Conservation (phyloP, 2,888 invertebrate species). For the Patella caerulea region DNA sequence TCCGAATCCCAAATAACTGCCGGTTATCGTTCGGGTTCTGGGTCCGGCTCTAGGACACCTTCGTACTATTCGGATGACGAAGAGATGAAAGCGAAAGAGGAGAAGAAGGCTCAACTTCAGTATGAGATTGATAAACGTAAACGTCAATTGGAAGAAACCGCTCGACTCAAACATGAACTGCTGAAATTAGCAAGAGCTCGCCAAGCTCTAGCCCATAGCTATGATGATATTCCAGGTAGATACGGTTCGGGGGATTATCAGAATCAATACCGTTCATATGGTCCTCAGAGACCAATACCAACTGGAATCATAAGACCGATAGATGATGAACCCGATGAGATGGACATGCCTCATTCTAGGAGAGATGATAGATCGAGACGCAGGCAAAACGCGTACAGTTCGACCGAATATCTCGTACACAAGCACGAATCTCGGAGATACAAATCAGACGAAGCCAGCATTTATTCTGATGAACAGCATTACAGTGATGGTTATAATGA, state of each 20-base stretch:
- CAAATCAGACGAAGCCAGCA: slow-evolving; percentile 46
- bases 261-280: background rate
- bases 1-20: slow-evolving; percentile 43
- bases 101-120: slow-evolving; percentile 76
- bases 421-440: slow-evolving; percentile 58
- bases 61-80: slow-evolving; percentile 70
- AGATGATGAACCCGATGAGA: slow-evolving; percentile 56
- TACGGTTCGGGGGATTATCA: slow-evolving; percentile 29
- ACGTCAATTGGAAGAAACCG: slow-evolving; percentile 76
- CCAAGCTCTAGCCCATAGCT: slow-evolving; percentile 60
- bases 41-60: slow-evolving; percentile 34
- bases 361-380: background rate
- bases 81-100: slow-evolving; percentile 75
- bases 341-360: background rate
- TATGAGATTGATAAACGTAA: slow-evolving; percentile 78
- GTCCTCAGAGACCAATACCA: slow-evolving; percentile 46
- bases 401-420: slow-evolving; percentile 70
- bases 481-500: slow-evolving; percentile 13
- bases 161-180: slow-evolving; percentile 74
- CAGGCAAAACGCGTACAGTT: slow-evolving; percentile 53
- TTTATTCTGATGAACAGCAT: slow-evolving; percentile 23
- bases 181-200: slow-evolving; percentile 65
- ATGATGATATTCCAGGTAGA: slow-evolving; percentile 59
- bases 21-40: slow-evolving; percentile 22
- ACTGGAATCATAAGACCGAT: slow-evolving; percentile 68